Base-by-base conservation (phyloP, 1,140 invertebrate genomes). In the Ganaspis sp. region DNA sequence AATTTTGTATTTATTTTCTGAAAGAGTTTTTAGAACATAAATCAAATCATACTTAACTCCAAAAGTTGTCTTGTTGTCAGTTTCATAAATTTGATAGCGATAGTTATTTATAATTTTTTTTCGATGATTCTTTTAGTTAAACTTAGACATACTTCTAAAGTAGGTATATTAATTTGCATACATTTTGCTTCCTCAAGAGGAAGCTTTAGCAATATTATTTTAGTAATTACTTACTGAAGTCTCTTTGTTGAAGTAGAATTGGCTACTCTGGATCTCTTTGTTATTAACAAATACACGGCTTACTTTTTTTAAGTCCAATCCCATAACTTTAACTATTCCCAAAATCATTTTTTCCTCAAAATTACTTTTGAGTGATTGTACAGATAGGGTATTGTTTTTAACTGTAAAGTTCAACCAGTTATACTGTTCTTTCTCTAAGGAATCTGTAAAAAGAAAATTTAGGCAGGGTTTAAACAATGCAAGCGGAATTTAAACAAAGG, bases 341-440 rank as follows among this genome's bases (percentile, higher is more conserved):
- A 92, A 81, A 38, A 74, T 86, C 76, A 92, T 84, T 29, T 83
- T 73, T 9, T 77, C 80, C 0, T 82, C 29, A 26, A 84, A 88
- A 2, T n/a, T 72, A 34, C 81, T 77, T 4, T 72, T 53, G 5
- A 89, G 75, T 19, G 91, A 88, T 15, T 74, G 74, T 72, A 90
- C 93, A 1, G 82, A 83, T 1, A 95, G 75, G 26, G 87, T 89
- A 29, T 92, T 90, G 38, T 92, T 86, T 34, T 90, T 84, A 12
- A 93, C 85, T 0, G 80, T 78, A 83, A 95, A 95, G 9, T 91
- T 86, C 19, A 94, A 89, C 81, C 94, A 90, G 38, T 91, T 91
- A 89, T 94, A 95, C 80, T 93, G 90, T 70, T 92, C 91, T 71
- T 93, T 92, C 79, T 93, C 91, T 76, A 93, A 91, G 0, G 93